Percentiles rank a stretch among this genome's conserved stretches.
phyloP scores from a whole-genome alignment of 2,888 invertebrate genomes.

The Cabera pusaria region DNA sequence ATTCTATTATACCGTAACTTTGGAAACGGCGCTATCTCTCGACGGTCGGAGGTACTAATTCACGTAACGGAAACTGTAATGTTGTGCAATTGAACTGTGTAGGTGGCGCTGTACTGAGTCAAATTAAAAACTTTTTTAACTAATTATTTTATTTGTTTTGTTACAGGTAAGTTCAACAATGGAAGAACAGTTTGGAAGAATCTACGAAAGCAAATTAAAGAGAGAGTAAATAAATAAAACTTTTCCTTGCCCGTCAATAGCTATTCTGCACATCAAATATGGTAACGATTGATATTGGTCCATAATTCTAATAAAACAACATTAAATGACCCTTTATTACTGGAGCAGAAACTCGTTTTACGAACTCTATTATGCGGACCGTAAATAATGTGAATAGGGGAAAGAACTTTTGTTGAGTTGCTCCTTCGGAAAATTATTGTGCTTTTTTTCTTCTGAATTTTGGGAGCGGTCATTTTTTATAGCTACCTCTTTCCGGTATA shows the following conservation, averaged over 20 bases:
- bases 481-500: slow-evolving; percentile 5
- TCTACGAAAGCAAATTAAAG: neutral
- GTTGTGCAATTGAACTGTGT: slow-evolving; percentile 14
- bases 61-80: slow-evolving; percentile 1
- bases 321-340: slow-evolving; percentile 35
- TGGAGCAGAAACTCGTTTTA: slow-evolving; percentile 35
- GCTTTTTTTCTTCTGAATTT: neutral
- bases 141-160: slow-evolving; percentile 11
- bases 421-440: slow-evolving; percentile 1
- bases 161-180: slow-evolving; percentile 27
- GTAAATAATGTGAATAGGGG: slow-evolving; percentile 36
- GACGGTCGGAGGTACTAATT: slow-evolving; percentile 32
- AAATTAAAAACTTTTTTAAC: slow-evolving; percentile 3
- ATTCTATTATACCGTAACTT: slow-evolving; percentile 21
- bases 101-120: slow-evolving; percentile 39
- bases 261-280: too few species aligned
- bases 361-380: slow-evolving; percentile 39
- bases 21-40: slow-evolving; percentile 33
- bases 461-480: slow-evolving; percentile 1
- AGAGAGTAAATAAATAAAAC: slow-evolving; percentile 1
- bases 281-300: slow-evolving; percentile 16
- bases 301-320: slow-evolving; percentile 21
- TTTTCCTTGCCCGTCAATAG: slow-evolving; percentile 4
- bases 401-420: slow-evolving; percentile 28
- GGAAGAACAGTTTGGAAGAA: too few species aligned